These are phyloP conservation scores for Chelmon rostratus DNA, from an alignment of 2,797 vertebrate species.

Conservation along the genomic window DNA sequence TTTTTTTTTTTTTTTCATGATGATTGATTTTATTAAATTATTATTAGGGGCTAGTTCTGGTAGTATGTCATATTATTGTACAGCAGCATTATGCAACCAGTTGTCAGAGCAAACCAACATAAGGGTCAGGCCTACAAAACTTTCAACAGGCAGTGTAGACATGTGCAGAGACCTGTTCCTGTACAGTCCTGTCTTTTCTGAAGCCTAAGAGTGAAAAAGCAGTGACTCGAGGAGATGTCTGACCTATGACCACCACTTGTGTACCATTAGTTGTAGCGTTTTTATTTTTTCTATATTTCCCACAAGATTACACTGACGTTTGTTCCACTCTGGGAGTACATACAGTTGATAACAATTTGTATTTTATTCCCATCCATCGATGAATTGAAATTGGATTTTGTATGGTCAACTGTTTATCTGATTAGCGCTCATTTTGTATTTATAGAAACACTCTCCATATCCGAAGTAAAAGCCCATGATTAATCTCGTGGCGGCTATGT, in stretches of 20 bases:
- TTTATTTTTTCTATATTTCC: slow-evolving; percentile 27
- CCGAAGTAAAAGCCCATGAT: slow-evolving; percentile 32
- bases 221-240: slow-evolving; percentile 18
- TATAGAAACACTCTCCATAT: slow-evolving; percentile 31
- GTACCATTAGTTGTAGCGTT: slow-evolving; percentile 8
- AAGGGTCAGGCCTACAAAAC: not conserved
- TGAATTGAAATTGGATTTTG: slow-evolving; percentile 46
- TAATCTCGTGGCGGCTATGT: slow-evolving; percentile 31
- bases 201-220: slow-evolving; percentile 15
- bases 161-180: no score
- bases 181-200: no score
- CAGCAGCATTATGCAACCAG: slow-evolving; percentile 39
- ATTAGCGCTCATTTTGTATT: slow-evolving; percentile 53
- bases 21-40: slow-evolving; percentile 19
- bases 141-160: slow-evolving; percentile 3
- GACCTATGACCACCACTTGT: not conserved
- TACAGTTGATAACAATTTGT: not conserved
- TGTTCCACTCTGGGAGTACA: slow-evolving; percentile 16
- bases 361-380: slow-evolving; percentile 26
- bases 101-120: slow-evolving; percentile 35
- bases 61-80: slow-evolving; percentile 16
- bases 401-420: slow-evolving; percentile 33
- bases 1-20: not conserved
- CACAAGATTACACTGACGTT: slow-evolving; percentile 31
- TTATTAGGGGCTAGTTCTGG: slow-evolving; percentile 17